A percentile compares a stretch with the other conserved stretches of the same genome.
phyloP scores from a whole-genome alignment of 2,888 invertebrate species.

The Parochlus steinenii region DNA sequence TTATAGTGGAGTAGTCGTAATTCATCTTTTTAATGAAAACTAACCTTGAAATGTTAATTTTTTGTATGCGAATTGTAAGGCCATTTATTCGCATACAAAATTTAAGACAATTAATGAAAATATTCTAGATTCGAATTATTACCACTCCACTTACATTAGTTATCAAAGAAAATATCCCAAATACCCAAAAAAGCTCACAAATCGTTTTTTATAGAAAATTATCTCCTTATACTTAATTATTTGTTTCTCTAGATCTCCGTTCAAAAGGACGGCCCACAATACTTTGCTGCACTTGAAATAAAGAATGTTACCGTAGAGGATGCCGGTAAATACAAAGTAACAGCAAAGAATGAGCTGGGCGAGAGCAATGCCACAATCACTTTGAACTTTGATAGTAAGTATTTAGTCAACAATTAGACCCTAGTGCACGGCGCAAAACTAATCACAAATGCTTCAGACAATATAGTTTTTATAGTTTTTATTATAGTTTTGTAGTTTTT shows the following conservation, averaged over 20 bases:
- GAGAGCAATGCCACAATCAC: slow-evolving; percentile 95
- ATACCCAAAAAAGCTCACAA: too few species aligned
- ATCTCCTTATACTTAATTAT: too few species aligned
- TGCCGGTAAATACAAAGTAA: slow-evolving; percentile 93
- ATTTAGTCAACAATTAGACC: slow-evolving; percentile 16
- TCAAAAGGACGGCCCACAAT: slow-evolving; percentile 83
- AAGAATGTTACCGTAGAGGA: slow-evolving; percentile 91
- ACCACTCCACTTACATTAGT: too few species aligned
- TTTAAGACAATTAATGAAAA: too few species aligned
- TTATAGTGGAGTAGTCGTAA: too few species aligned
- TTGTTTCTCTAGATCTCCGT: slow-evolving; percentile 53
- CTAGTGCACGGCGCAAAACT: too few species aligned
- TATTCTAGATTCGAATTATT: too few species aligned
- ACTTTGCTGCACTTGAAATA: slow-evolving; percentile 84
- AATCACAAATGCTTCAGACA: slow-evolving; percentile 6
- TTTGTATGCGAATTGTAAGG: too few species aligned
- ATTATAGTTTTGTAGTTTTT: slow-evolving; percentile 10
- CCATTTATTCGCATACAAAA: too few species aligned
- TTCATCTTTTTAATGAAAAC: slow-evolving; percentile 11
- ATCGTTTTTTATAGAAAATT: too few species aligned
- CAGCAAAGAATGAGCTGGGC: slow-evolving; percentile 93
- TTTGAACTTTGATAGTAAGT: slow-evolving; percentile 97
- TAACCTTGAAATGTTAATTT: too few species aligned
- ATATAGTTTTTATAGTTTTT: slow-evolving; percentile 12
- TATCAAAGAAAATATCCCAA: too few species aligned